These are phyloP conservation scores for Tragelaphus oryx DNA, from an alignment of 2,797 vertebrate genomes.

Conservation along the genomic window DNA sequence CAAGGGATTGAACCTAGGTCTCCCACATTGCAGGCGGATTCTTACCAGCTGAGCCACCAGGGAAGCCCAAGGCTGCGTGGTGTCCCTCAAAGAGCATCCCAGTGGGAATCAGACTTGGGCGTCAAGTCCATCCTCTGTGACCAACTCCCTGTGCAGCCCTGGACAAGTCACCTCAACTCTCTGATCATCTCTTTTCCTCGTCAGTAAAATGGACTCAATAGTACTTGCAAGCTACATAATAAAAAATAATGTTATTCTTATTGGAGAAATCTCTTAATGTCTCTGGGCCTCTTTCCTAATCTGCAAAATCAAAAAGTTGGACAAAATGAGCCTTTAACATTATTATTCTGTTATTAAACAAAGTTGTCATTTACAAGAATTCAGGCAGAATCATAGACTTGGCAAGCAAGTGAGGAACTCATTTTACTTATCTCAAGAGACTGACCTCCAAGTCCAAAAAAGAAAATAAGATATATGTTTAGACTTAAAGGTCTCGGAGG, in stretches of 20 bases:
- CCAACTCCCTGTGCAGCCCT: not conserved
- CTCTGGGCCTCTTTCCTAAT: not conserved
- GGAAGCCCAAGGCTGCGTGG: not conserved
- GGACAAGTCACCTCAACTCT: not conserved
- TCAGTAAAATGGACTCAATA: not conserved
- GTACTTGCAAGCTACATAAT: not conserved
- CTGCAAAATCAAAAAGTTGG: constrained; percentile 4
- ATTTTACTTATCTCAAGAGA: constrained; percentile 25
- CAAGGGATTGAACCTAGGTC: not conserved
- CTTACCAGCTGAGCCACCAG: not conserved
- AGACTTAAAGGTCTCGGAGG: not conserved
- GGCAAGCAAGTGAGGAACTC: not conserved
- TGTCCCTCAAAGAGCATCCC: not conserved
- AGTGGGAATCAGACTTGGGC: not conserved
- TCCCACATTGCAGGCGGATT: not conserved
- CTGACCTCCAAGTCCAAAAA: not conserved
- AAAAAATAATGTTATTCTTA: not conserved
- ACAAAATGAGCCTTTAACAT: constrained; percentile 15
- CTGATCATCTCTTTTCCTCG: constrained; percentile 8
- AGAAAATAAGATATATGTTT: not conserved
- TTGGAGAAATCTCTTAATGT: not conserved
- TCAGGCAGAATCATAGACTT: not conserved
- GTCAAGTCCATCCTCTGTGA: not conserved
- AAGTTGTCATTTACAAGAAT: constrained; percentile 7
- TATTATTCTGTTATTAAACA: not conserved